Evolutionary conservation across 2,113 vertebrate species (phyloP).

Genomic region (Atlantisia rogersi): DNA sequence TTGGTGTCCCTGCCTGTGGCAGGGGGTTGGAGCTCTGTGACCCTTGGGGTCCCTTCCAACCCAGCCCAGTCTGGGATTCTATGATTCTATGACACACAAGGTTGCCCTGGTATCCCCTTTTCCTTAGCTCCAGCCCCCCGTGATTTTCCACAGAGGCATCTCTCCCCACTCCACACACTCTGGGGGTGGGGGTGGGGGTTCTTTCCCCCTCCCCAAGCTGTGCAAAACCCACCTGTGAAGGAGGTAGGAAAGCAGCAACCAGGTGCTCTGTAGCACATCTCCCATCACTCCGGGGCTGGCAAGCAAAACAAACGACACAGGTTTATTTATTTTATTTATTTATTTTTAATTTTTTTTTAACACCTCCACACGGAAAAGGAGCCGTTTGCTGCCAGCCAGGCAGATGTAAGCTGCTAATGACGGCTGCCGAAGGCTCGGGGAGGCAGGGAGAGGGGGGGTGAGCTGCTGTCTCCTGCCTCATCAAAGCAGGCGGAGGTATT

Average conservation of each 20-base stretch:
- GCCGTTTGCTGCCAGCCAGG: not conserved
- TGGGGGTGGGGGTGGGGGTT: no score
- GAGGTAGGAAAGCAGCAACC: not conserved
- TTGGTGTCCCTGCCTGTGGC: no score
- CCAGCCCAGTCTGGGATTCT: no score
- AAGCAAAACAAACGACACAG: not conserved
- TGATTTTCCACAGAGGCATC: fast-evolving
- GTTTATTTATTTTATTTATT: not conserved
- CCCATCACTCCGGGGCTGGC: not conserved
- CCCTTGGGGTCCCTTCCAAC: no score
- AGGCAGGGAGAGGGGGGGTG: no score
- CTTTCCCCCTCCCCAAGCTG: not conserved
- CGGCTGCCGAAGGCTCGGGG: not conserved
- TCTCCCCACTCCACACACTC: not conserved
- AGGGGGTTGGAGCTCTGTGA: no score
- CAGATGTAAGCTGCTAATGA: not conserved
- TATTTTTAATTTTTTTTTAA: not conserved
- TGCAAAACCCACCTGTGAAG: not conserved
- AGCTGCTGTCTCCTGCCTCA: not conserved
- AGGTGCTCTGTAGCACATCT: not conserved
- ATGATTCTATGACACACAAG: no score
- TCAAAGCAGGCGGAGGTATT: not conserved
- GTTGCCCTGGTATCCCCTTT: no score
- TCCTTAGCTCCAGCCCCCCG: not conserved
- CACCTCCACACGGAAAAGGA: not conserved